Evolutionary conservation across 2,113 vertebrate genomes (phyloP).

Genomic region (Poeciliopsis prolifica): DNA sequence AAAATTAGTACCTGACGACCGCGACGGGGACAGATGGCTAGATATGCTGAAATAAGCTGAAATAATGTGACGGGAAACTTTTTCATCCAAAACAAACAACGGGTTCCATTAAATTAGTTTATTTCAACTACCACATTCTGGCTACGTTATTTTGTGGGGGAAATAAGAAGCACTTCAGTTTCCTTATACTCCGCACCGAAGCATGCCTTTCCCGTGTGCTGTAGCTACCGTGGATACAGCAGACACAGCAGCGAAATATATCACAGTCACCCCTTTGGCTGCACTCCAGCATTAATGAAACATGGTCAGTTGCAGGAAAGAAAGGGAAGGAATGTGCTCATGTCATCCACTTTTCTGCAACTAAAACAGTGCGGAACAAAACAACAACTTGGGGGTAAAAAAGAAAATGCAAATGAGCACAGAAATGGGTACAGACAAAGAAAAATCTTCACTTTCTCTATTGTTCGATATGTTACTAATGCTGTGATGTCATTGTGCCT

Average conservation of each 20-base stretch:
- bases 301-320: conserved; percentile 57
- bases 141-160: conserved; percentile 25
- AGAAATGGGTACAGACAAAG: not conserved
- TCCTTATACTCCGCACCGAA: conserved; percentile 26
- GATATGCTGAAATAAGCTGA: conserved; percentile 1
- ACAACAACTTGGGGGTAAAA: not conserved
- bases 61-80: not conserved
- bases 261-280: conserved; percentile 64
- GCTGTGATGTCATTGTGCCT: conserved; percentile 20
- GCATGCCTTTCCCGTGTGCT: conserved; percentile 47
- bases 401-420: conserved; percentile 33
- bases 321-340: conserved; percentile 57
- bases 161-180: conserved; percentile 37
- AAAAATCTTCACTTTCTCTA: conserved; percentile 1
- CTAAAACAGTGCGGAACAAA: conserved; percentile 30
- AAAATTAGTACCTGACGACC: conserved; percentile 39
- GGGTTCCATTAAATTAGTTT: conserved; percentile 8
- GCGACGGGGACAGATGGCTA: conserved; percentile 13
- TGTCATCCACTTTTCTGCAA: conserved; percentile 67
- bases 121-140: conserved; percentile 8
- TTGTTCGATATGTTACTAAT: not conserved
- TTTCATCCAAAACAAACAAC: conserved; percentile 1
- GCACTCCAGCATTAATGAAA: conserved; percentile 66
- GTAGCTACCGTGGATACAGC: conserved; percentile 60
- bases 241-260: conserved; percentile 67